A percentile compares a stretch with the other conserved stretches of the same genome.
These are phyloP conservation scores for Pionites leucogaster DNA, from an alignment of 2,113 vertebrate species.

Conservation along the genomic window DNA sequence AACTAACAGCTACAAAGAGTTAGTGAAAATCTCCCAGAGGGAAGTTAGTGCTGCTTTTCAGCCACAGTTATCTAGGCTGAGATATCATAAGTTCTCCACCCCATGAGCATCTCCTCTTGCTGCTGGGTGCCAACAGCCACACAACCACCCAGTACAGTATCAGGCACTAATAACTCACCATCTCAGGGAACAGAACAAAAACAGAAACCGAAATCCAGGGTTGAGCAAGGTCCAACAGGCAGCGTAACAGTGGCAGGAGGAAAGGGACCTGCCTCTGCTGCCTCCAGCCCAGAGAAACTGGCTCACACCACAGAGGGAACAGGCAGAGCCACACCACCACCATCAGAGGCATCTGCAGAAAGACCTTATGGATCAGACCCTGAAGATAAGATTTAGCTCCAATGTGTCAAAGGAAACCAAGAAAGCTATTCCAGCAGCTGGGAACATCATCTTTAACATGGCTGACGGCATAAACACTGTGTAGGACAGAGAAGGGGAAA, in stretches of 20 bases:
- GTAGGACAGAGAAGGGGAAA: background rate
- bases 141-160: accelerated
- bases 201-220: background rate
- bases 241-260: background rate
- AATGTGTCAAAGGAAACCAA: background rate
- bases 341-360: accelerated
- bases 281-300: accelerated
- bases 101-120: background rate
- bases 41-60: background rate
- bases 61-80: background rate
- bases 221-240: background rate
- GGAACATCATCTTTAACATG: background rate
- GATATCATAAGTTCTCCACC: background rate
- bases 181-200: background rate
- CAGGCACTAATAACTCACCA: background rate
- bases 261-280: background rate
- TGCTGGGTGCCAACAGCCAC: background rate
- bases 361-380: background rate
- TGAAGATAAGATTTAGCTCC: background rate
- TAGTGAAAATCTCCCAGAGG: accelerated
- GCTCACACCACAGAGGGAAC: background rate
- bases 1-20: background rate
- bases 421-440: background rate
- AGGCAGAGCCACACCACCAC: background rate
- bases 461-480: background rate